Conservation (phyloP, 2,797 vertebrate genomes). For the Huso huso region DNA sequence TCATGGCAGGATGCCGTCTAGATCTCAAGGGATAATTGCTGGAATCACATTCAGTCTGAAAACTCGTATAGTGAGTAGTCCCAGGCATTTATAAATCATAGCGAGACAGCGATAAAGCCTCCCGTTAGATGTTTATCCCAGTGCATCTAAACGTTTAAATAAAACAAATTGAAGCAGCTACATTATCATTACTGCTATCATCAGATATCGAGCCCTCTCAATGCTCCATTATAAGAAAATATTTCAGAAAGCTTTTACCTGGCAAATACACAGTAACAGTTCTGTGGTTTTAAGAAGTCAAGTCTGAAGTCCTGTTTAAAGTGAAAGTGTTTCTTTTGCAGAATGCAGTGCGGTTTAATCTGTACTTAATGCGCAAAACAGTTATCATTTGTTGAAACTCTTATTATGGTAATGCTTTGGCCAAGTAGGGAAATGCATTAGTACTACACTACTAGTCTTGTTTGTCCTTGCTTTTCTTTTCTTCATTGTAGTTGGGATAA, state of each 20-base stretch:
- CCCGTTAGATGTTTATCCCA: neutral
- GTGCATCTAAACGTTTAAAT: neutral
- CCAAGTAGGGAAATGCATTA: conserved; percentile 25
- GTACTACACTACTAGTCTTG: no score
- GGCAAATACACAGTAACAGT: conserved; percentile 51
- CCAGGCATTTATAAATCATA: neutral
- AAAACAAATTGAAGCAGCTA: conserved; percentile 1
- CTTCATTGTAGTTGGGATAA: no score
- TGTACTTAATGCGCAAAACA: conserved; percentile 63
- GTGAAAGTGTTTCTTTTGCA: conserved; percentile 51
- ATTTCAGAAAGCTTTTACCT: conserved; percentile 63
- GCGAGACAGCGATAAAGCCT: neutral
- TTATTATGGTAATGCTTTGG: conserved; percentile 36
- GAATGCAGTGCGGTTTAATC: conserved; percentile 57
- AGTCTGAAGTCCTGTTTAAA: conserved; percentile 46
- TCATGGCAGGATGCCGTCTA: no score
- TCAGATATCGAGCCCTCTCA: neutral
- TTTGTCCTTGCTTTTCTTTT: no score
- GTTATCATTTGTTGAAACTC: conserved; percentile 49
- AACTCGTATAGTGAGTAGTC: no score
- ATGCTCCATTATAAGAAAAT: conserved; percentile 17
- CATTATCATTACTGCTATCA: neutral
- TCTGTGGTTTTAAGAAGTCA: conserved; percentile 60
- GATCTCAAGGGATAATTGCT: no score
- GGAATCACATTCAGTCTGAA: no score